Percentiles rank a stretch among this genome's conserved stretches.
phyloP scores from a whole-genome alignment of 2,113 vertebrate species.

The Hemiscyllium ocellatum region DNA sequence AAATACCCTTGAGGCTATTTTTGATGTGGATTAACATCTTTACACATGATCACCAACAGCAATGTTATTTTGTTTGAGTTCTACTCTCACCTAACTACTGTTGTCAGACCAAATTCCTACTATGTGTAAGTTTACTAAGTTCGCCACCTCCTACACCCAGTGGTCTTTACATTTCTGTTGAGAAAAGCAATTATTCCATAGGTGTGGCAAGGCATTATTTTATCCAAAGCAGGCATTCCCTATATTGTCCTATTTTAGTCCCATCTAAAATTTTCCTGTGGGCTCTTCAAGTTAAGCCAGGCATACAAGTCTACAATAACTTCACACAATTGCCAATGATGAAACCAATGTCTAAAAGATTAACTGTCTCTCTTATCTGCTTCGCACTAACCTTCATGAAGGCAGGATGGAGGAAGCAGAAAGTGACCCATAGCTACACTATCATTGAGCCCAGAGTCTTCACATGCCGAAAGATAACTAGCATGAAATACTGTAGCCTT shows the following conservation, averaged over 20 bases:
- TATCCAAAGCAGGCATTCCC: not conserved
- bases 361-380: not conserved
- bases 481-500: constrained; percentile 63
- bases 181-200: not conserved
- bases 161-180: not conserved
- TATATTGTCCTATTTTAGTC: not conserved
- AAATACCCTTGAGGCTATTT: not conserved
- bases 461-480: constrained; percentile 48
- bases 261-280: not conserved
- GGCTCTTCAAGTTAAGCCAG: not conserved
- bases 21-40: not conserved
- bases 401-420: constrained; percentile 57
- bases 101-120: not conserved
- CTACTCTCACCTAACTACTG: not conserved
- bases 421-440: constrained; percentile 55
- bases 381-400: constrained; percentile 60
- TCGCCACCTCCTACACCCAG: not conserved
- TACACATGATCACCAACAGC: constrained; percentile 9
- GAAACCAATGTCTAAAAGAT: not conserved
- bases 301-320: not conserved
- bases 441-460: not conserved
- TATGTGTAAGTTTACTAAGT: not conserved
- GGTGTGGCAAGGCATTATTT: not conserved
- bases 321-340: not conserved
- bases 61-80: not conserved